Evolutionary conservation across 2,797 vertebrate genomes (phyloP).

Genomic region (Lepus townsendii): DNA sequence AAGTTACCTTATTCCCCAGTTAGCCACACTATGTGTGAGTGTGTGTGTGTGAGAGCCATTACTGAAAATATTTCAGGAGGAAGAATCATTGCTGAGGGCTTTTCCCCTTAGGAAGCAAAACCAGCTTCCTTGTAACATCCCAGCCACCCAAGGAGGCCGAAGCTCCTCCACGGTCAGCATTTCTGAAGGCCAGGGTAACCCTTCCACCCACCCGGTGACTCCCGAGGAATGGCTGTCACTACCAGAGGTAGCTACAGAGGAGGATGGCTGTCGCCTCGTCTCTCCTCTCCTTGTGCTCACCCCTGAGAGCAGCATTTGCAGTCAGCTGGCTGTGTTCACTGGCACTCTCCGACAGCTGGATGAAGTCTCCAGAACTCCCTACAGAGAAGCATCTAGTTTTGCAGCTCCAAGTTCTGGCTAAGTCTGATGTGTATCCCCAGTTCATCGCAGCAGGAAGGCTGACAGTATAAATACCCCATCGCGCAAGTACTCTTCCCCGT

Average conservation of each 20-base stretch:
- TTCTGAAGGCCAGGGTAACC: conserved; percentile 16
- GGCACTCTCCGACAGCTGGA: neutral
- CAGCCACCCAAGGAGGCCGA: neutral
- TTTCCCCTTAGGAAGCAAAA: conserved; percentile 60
- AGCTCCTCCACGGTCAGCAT: neutral
- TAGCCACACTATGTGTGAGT: neutral
- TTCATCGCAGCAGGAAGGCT: neutral
- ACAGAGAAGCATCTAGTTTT: neutral
- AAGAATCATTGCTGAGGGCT: conserved; percentile 57
- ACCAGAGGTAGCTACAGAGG: neutral
- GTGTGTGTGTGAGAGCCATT: neutral
- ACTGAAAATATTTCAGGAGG: conserved; percentile 4
- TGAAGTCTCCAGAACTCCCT: neutral
- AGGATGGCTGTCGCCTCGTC: no score
- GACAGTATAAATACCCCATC: neutral
- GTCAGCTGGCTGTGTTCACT: neutral
- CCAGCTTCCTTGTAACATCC: neutral
- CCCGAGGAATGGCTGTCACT: neutral
- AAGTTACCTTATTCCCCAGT: neutral
- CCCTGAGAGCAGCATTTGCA: neutral
- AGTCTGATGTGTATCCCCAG: neutral
- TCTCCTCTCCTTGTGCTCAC: neutral
- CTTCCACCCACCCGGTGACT: neutral
- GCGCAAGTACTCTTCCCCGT: neutral
- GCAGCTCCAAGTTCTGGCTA: neutral